Evolutionary conservation across 2,888 invertebrate species (phyloP).

Genomic region (Blastobasis lacticolella): DNA sequence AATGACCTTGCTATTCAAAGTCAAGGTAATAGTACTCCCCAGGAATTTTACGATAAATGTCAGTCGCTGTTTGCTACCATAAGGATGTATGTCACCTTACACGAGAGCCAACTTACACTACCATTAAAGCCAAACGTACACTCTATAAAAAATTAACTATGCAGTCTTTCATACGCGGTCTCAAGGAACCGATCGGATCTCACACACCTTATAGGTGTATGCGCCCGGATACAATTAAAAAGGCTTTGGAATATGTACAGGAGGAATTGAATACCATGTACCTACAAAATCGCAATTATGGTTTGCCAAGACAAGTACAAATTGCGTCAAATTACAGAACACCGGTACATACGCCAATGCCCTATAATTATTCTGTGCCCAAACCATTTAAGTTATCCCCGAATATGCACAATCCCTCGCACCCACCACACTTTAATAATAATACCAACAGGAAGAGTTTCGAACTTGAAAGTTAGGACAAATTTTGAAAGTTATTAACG

Average conservation of each 20-base stretch:
- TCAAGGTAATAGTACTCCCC: conserved; percentile 5
- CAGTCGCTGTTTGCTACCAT: conserved; percentile 1
- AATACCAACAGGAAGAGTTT: too few relatives aligned
- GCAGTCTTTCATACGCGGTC: conserved; percentile 3
- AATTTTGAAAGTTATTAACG: too few relatives aligned
- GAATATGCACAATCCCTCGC: conserved; percentile 2
- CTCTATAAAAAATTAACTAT: conserved; percentile 5
- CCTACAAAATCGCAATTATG: conserved; percentile 9
- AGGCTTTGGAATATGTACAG: conserved; percentile 12
- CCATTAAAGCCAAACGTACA: conserved; percentile 6
- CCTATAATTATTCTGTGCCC: neutral
- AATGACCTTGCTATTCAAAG: neutral
- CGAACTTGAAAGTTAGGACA: too few relatives aligned
- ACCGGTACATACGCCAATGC: neutral
- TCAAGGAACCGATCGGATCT: conserved; percentile 9
- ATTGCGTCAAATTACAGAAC: neutral
- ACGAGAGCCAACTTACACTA: conserved; percentile 5
- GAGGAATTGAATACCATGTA: conserved; percentile 13
- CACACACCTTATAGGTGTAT: neutral
- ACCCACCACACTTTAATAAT: neutral
- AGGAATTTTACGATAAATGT: conserved; percentile 10
- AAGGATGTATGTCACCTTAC: conserved; percentile 7
- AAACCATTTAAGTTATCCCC: neutral
- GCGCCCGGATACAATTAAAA: conserved; percentile 7
- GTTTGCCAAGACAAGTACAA: neutral